A percentile compares a stretch with the other conserved stretches of the same genome.
These are phyloP conservation scores for Falco cherrug DNA, from an alignment of 2,797 vertebrate genomes.

Conservation along the genomic window DNA sequence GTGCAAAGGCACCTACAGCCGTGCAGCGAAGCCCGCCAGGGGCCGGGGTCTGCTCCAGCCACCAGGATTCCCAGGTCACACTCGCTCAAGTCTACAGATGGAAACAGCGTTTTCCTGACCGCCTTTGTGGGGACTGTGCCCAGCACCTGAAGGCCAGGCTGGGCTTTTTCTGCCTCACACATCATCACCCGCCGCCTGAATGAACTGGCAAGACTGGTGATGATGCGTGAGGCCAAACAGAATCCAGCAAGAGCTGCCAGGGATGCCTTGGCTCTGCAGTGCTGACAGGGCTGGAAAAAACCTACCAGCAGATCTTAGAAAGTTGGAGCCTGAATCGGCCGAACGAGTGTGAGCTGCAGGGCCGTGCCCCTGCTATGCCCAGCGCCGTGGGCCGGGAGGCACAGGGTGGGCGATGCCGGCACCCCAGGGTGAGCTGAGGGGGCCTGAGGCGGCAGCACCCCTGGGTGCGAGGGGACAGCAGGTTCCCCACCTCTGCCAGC, in stretches of 20 bases:
- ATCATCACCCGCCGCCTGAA: conserved; percentile 57
- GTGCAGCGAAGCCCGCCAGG: background rate
- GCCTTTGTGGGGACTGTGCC: conserved; percentile 30
- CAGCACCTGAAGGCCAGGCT: conserved; percentile 59
- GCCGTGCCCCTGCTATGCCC: background rate
- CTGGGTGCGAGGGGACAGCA: accelerated
- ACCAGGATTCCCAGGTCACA: background rate
- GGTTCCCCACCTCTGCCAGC: too few species aligned
- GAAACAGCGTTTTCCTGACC: background rate
- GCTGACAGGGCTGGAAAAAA: conserved; percentile 64
- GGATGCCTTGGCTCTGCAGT: conserved; percentile 39
- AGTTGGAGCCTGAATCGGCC: background rate
- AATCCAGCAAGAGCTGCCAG: conserved; percentile 52
- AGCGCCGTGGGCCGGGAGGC: background rate
- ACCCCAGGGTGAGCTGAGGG: background rate
- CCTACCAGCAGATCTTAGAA: background rate
- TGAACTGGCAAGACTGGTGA: conserved; percentile 52
- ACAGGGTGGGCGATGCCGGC: accelerated
- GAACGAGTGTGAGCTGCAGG: background rate
- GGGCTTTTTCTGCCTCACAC: conserved; percentile 63
- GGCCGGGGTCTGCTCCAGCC: background rate
- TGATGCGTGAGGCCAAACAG: conserved; percentile 63
- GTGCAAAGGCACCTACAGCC: accelerated
- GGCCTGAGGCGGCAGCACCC: too few species aligned
- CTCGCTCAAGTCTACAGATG: background rate